Percentiles rank a stretch among this genome's conserved stretches.
These are phyloP conservation scores for Cryptocheilus praepositus DNA, from an alignment of 2,888 invertebrate genomes.

Conservation along the genomic window DNA sequence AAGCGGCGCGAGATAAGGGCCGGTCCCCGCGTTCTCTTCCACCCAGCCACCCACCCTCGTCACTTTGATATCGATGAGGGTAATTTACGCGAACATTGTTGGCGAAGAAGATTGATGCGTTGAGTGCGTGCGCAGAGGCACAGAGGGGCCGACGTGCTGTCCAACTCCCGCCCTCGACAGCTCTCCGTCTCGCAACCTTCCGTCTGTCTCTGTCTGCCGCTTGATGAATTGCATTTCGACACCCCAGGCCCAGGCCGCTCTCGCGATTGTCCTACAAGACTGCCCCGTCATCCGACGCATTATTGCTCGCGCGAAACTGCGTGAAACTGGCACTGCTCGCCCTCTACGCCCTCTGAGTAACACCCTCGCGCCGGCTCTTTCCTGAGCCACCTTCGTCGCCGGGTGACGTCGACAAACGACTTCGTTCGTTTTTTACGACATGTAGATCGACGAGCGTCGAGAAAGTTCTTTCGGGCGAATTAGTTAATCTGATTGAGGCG, in stretches of 20 bases:
- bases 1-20: constrained; percentile 60
- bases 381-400: neutral
- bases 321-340: constrained; percentile 33
- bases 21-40: constrained; percentile 47
- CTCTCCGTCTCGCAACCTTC: constrained; percentile 20
- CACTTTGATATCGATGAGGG: constrained; percentile 72
- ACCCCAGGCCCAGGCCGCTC: constrained; percentile 36
- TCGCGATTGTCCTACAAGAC: constrained; percentile 52
- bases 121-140: constrained; percentile 61
- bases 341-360: neutral
- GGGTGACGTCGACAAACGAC: constrained; percentile 7
- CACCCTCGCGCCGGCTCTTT: neutral
- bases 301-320: constrained; percentile 36
- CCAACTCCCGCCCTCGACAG: neutral
- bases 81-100: constrained; percentile 72
- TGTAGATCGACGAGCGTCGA: constrained; percentile 1
- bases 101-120: constrained; percentile 73
- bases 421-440: constrained; percentile 12
- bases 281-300: constrained; percentile 57
- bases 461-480: constrained; percentile 1
- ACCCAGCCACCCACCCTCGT: constrained; percentile 51
- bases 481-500: neutral
- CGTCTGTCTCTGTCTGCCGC: constrained; percentile 23
- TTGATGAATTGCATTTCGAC: constrained; percentile 70
- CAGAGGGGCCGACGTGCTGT: constrained; percentile 16